Evolutionary conservation across 2,113 vertebrate genomes (phyloP).

Genomic region (Typhlomys cinereus): DNA sequence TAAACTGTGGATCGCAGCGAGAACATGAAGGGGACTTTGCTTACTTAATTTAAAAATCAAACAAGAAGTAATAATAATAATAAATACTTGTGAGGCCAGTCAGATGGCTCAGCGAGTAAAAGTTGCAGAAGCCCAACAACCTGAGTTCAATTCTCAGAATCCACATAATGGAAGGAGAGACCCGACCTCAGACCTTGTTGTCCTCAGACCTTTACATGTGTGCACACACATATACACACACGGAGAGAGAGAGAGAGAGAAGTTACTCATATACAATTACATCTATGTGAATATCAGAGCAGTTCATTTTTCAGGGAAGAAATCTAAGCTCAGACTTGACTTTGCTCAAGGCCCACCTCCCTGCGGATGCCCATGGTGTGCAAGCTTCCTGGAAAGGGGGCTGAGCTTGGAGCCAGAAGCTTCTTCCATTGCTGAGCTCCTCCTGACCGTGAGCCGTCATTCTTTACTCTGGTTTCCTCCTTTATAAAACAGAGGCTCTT

Average conservation of each 20-base stretch:
- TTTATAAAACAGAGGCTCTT: background rate
- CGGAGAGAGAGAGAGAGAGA: background rate
- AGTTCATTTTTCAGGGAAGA: background rate
- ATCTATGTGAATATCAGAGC: background rate
- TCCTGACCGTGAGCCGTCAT: background rate
- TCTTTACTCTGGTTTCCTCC: background rate
- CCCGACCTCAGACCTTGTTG: background rate
- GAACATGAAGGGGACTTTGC: background rate
- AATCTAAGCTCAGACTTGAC: conserved; percentile 3
- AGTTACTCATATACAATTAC: background rate
- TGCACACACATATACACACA: background rate
- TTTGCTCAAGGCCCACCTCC: background rate
- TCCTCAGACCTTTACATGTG: background rate
- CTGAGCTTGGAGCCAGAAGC: background rate
- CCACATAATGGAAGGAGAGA: background rate
- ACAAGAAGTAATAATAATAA: too few species aligned
- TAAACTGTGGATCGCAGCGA: background rate
- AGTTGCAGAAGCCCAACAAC: background rate
- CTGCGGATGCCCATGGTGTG: background rate
- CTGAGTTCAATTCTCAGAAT: background rate
- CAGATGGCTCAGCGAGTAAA: too few species aligned
- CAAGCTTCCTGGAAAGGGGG: background rate
- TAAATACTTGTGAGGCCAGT: too few species aligned
- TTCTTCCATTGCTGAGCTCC: background rate
- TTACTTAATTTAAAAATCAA: conserved; percentile 16